Conservation (phyloP, 2,113 vertebrate genomes). For the Oncorhynchus gorbuscha region DNA sequence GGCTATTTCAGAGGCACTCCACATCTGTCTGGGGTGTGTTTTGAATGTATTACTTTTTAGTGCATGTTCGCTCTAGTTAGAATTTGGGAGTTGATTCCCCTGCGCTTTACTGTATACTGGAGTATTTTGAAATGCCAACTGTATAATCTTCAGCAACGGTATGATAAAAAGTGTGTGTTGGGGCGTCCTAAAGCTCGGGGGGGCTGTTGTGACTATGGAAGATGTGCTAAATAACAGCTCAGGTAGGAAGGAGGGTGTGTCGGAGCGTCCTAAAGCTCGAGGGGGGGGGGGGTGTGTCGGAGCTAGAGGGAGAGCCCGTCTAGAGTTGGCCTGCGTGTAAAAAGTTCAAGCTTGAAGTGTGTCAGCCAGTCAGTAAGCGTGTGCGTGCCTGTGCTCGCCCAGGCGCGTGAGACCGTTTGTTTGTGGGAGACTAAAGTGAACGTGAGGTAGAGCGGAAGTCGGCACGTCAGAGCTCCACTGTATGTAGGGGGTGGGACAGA, state of each 20-base stretch:
- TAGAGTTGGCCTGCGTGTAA: conserved; percentile 3
- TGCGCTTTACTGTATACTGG: neutral
- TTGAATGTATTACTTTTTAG: no score
- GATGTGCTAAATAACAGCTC: no score
- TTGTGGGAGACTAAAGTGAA: neutral
- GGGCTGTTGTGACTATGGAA: no score
- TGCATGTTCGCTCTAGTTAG: no score
- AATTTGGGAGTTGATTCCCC: neutral
- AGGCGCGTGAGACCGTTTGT: conserved; percentile 44
- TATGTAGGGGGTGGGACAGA: conserved; percentile 33
- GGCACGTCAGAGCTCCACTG: neutral
- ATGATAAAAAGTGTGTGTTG: no score
- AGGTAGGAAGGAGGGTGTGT: neutral
- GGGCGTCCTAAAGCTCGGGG: no score
- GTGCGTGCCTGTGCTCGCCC: conserved; percentile 3
- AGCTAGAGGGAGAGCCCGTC: neutral
- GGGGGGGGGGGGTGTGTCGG: neutral
- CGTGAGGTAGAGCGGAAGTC: no score
- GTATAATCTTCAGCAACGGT: no score
- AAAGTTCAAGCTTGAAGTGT: neutral
- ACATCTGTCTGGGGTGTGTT: neutral
- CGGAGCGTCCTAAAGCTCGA: no score
- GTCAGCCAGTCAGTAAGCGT: conserved; percentile 40
- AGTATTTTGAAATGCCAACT: no score
- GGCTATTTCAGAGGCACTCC: neutral